A percentile compares a stretch with the other conserved stretches of the same genome.
phyloP scores from a whole-genome alignment of 2,888 invertebrate species.

The Ceramica pisi region DNA sequence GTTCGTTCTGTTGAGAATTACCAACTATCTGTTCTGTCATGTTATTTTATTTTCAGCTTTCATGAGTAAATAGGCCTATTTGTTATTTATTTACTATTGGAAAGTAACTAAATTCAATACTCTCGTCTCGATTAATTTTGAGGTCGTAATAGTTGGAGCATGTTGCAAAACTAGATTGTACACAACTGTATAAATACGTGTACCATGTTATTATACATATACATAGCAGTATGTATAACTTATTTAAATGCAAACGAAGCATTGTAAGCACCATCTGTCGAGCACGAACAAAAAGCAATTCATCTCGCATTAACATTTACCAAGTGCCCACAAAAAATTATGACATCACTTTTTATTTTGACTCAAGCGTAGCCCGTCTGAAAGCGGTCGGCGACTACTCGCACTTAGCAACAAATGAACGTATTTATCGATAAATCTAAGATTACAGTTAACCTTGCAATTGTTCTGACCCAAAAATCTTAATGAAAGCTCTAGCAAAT shows the following conservation, averaged over 20 bases:
- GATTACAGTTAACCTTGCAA: conserved; percentile 83
- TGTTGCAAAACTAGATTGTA: conserved; percentile 32
- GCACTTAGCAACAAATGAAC: conserved; percentile 74
- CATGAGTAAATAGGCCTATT: neutral
- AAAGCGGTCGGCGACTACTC: conserved; percentile 71
- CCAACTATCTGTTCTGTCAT: neutral
- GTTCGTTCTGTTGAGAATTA: too few relatives aligned
- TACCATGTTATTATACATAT: conserved; percentile 63
- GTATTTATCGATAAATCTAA: conserved; percentile 75
- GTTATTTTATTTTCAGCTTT: neutral
- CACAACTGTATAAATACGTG: conserved; percentile 42
- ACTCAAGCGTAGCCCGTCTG: conserved; percentile 66
- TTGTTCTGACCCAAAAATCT: conserved; percentile 77
- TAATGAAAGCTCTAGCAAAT: conserved; percentile 56
- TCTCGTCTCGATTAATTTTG: neutral
- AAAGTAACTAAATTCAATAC: neutral
- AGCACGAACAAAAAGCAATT: conserved; percentile 84
- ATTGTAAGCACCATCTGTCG: conserved; percentile 81
- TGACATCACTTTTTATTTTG: conserved; percentile 84
- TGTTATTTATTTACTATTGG: neutral
- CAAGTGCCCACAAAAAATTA: conserved; percentile 81
- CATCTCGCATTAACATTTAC: conserved; percentile 83
- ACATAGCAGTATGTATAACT: conserved; percentile 59
- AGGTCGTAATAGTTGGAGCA: conserved; percentile 11
- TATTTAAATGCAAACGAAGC: conserved; percentile 80